Conservation (phyloP, 2,113 vertebrate genomes). For the Anarhynchus alexandrinus region DNA sequence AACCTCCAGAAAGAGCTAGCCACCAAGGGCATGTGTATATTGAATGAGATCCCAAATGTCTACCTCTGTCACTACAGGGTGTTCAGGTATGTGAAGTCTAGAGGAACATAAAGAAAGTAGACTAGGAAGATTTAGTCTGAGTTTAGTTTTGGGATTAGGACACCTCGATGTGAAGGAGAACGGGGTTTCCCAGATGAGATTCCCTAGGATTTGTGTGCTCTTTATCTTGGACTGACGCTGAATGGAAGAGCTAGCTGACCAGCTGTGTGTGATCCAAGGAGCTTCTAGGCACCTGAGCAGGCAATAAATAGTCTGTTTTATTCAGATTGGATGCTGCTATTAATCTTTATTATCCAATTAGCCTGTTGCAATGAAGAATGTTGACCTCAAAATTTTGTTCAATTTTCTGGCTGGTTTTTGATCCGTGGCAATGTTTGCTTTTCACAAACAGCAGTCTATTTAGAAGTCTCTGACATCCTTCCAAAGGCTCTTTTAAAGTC, state of each 20-base stretch:
- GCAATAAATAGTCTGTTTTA: neutral
- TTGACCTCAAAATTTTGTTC: neutral
- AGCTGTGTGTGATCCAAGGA: neutral
- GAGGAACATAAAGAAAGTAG: neutral
- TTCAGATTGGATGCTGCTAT: neutral
- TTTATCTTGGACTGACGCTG: neutral
- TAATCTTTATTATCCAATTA: neutral
- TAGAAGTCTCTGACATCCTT: neutral
- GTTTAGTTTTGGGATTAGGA: neutral
- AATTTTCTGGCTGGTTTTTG: neutral
- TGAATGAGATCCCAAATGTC: neutral
- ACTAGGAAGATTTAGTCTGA: neutral
- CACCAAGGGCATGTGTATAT: fast-evolving
- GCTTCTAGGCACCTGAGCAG: neutral
- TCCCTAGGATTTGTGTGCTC: neutral
- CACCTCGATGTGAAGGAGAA: neutral
- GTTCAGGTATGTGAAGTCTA: neutral
- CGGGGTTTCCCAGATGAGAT: fast-evolving
- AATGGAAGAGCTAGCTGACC: neutral
- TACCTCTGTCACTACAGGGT: neutral
- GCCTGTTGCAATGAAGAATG: neutral
- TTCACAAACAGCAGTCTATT: neutral
- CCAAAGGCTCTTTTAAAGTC: neutral
- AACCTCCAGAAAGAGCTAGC: neutral
- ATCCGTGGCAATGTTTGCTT: neutral